A percentile compares a stretch with the other conserved stretches of the same genome.
phyloP scores from a whole-genome alignment of 2,113 vertebrate genomes.

The Asarcornis scutulata region DNA sequence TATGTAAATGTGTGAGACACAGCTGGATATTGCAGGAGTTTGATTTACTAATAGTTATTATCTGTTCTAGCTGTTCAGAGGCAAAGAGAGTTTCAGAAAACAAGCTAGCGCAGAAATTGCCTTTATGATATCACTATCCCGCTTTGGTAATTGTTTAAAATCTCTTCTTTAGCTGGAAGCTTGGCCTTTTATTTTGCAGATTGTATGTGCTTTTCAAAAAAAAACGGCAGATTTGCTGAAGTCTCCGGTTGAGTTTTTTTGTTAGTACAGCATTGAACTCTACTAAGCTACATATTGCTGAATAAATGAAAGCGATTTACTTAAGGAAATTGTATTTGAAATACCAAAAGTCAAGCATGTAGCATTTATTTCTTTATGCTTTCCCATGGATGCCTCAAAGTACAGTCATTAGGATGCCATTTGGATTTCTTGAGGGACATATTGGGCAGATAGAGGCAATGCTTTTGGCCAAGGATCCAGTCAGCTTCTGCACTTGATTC shows the following conservation, averaged over 20 bases:
- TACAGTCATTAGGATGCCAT: neutral
- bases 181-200: constrained; percentile 33
- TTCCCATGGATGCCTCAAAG: neutral
- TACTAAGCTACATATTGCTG: neutral
- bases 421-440: neutral
- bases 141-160: constrained; percentile 82
- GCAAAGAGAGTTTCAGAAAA: constrained; percentile 84
- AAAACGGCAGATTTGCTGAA: neutral
- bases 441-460: neutral
- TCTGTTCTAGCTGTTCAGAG: constrained; percentile 93
- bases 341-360: neutral
- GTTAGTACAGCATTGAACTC: neutral
- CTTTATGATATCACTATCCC: constrained; percentile 86
- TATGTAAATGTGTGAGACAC: constrained; percentile 97
- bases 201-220: constrained; percentile 36
- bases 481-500: neutral
- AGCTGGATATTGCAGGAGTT: constrained; percentile 96
- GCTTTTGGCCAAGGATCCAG: constrained; percentile 24
- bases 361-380: neutral
- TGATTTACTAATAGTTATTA: constrained; percentile 99
- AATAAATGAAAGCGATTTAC: neutral
- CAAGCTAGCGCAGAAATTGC: constrained; percentile 89
- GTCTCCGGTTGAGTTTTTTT: neutral
- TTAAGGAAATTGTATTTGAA: neutral
- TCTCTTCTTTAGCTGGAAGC: constrained; percentile 62